Evolutionary conservation across 2,113 vertebrate species (phyloP).

Genomic region (Lampris megalopsis): DNA sequence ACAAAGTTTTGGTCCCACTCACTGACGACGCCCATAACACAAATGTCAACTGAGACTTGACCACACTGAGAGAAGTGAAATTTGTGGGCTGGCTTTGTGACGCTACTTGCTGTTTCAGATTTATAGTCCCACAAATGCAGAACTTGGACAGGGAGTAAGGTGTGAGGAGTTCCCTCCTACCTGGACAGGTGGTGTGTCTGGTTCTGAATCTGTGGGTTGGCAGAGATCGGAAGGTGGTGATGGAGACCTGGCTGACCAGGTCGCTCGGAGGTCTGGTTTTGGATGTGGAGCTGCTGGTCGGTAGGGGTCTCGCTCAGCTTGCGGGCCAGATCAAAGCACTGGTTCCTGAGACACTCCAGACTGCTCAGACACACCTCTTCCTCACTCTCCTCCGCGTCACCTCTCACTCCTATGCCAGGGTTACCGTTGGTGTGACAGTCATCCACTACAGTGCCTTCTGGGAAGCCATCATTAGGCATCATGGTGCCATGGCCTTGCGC

Average conservation of each 20-base stretch:
- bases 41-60: no score
- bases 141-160: not conserved
- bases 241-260: conserved; percentile 63
- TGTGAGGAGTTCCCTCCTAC: conserved; percentile 18
- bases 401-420: conserved; percentile 79
- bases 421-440: conserved; percentile 75
- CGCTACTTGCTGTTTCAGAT: no score
- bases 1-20: no score
- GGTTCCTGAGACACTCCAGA: conserved; percentile 95
- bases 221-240: conserved; percentile 30
- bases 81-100: no score
- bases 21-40: no score
- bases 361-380: conserved; percentile 98
- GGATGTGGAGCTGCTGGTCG: conserved; percentile 1
- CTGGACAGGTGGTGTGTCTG: conserved; percentile 70
- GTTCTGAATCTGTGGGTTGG: conserved; percentile 47
- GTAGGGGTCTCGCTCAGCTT: conserved; percentile 91
- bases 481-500: conserved; percentile 95
- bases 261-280: conserved; percentile 57
- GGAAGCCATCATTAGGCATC: conserved; percentile 88
- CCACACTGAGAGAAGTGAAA: no score
- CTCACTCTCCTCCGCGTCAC: conserved; percentile 87
- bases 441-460: conserved; percentile 76
- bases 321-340: conserved; percentile 96
- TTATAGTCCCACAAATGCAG: not conserved